Evolutionary conservation across 2,888 invertebrate species (phyloP), one percentile per base, ranked within the genome.

Genomic region (Agapostemon virescens): DNA sequence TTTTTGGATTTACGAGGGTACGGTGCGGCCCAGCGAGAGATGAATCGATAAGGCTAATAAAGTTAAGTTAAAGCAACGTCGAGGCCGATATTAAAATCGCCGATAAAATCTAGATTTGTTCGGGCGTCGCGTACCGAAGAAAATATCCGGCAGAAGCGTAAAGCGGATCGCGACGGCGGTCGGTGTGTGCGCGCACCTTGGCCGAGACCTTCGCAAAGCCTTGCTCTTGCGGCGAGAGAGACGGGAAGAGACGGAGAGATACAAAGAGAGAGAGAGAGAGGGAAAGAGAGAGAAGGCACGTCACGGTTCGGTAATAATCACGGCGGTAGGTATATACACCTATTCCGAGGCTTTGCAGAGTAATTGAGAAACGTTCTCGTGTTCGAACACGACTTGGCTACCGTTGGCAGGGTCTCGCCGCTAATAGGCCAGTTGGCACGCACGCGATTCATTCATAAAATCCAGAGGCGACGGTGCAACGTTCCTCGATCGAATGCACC

Each of bases 371-470:
- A 88, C 87, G 85, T 74, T 87, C 88, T 87, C 85, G 87, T 84
- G 86, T 87, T 88, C 86, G 85, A 87, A 85, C 87, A 85, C 86
- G 83, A 81, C 84, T 83, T 86, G 88, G 86, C 87, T 87, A 87
- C 86, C 86, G 86, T 87, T 84, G 83, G 84, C 79, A 79, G 78
- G 72, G 73, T 74, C 77, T 74, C 84, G 69, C 83, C 87, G 83
- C 85, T 90, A 90, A 90, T 89, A 89, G 89, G 86, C 87, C 79
- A 85, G 81, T 82, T 84, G 87, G 87, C 87, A 89, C 88, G 90
- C 90, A 91, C 90, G 91, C 91, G 90, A 91, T 91, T 90, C 91
- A 91, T 91, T 91, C 91, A 91, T 90, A 89, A 90, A 89, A 87
- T 82, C 76, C 82, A 36, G 61, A 61, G 30, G 42, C 75, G 63